These are phyloP conservation scores for Oryctes rhinoceros DNA, from an alignment of 1,140 invertebrate species.

Conservation along the genomic window DNA sequence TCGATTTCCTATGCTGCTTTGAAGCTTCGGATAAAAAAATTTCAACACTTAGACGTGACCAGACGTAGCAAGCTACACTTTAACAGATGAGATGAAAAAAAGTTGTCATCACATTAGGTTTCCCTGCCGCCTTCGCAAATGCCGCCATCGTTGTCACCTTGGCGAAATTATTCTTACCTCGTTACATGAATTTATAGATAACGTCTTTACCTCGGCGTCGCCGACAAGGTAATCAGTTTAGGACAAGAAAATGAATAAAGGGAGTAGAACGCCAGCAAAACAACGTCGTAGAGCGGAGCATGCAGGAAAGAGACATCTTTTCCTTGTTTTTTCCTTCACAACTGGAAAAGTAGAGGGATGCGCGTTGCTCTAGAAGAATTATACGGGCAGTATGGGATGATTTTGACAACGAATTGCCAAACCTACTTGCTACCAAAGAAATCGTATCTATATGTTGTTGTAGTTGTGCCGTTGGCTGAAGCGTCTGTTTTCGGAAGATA, in stretches of 20 bases:
- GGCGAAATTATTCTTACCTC: constrained; percentile 34
- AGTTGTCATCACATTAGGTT: constrained; percentile 1
- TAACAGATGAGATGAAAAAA: constrained; percentile 6
- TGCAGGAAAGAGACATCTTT: constrained; percentile 8
- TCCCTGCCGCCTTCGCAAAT: not conserved
- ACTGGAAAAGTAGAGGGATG: not conserved
- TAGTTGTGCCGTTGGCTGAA: too few relatives aligned
- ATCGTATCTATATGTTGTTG: too few relatives aligned
- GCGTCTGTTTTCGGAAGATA: too few relatives aligned
- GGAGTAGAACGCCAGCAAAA: constrained; percentile 37
- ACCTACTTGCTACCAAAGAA: too few relatives aligned
- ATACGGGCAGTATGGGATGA: too few relatives aligned
- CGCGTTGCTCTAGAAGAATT: not conserved
- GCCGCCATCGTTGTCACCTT: constrained; percentile 1
- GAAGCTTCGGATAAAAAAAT: not conserved
- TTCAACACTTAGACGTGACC: not conserved
- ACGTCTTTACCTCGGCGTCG: constrained; percentile 38
- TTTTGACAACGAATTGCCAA: too few relatives aligned
- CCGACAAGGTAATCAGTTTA: constrained; percentile 45
- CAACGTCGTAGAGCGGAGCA: constrained; percentile 43
- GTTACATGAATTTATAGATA: constrained; percentile 40
- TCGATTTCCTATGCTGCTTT: not conserved
- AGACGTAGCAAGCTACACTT: not conserved
- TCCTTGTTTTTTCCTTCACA: constrained; percentile 29
- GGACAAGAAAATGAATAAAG: constrained; percentile 48